Conservation (phyloP, 2,888 invertebrate genomes). For the Lasioglossum pauxillum region DNA sequence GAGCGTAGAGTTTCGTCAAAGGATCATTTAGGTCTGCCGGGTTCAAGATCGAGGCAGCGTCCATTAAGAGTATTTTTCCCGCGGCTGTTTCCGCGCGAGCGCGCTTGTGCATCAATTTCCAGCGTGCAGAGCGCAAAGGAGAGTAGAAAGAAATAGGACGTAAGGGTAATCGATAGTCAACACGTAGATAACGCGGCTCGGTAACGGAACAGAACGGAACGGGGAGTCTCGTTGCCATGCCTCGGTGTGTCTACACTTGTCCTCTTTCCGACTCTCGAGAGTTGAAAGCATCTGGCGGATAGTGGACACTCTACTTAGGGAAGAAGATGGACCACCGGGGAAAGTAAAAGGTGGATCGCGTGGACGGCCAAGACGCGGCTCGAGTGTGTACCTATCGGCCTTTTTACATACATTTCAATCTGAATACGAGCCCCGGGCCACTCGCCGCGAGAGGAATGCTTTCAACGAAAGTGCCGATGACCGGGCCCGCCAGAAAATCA, state of each 20-base stretch:
- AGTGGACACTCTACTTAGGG: conserved; percentile 76
- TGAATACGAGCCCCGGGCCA: conserved; percentile 47
- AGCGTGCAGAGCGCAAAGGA: conserved; percentile 1
- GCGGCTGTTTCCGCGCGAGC: conserved; percentile 14
- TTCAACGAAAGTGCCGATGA: conserved; percentile 52
- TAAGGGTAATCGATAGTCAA: conserved; percentile 56
- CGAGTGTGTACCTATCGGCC: conserved; percentile 65
- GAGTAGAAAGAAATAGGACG: conserved; percentile 38
- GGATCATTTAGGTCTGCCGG: not conserved
- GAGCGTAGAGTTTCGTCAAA: no score
- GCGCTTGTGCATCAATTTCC: conserved; percentile 28
- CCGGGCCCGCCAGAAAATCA: conserved; percentile 57
- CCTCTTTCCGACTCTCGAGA: conserved; percentile 55
- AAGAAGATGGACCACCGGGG: conserved; percentile 47
- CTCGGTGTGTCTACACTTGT: conserved; percentile 58
- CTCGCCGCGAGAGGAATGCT: conserved; percentile 39
- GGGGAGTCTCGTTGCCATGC: conserved; percentile 23
- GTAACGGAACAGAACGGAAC: not conserved
- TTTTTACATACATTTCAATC: conserved; percentile 66
- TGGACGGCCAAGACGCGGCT: conserved; percentile 36
- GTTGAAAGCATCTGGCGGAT: conserved; percentile 71
- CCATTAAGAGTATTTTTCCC: conserved; percentile 16
- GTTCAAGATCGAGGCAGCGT: not conserved
- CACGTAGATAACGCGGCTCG: conserved; percentile 43
- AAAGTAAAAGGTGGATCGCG: conserved; percentile 55